Conservation (phyloP, 2,888 invertebrate genomes). For the Amiota minor region DNA sequence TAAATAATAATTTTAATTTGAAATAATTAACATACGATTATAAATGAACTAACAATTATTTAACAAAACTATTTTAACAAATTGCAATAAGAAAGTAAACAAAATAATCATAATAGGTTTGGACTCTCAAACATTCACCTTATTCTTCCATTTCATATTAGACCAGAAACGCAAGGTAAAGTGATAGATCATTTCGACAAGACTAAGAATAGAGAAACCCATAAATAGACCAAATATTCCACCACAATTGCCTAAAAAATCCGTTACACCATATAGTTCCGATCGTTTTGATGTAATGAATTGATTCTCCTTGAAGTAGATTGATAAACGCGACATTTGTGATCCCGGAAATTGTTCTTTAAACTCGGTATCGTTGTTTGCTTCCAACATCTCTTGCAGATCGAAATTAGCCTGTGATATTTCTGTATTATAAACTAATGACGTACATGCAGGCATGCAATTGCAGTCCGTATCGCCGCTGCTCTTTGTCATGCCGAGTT, state of each 20-base stretch:
- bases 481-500: slow-evolving; percentile 34
- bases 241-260: slow-evolving; percentile 81
- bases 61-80: slow-evolving; percentile 9
- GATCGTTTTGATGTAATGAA: slow-evolving; percentile 80
- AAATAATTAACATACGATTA: no score
- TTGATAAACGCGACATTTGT: slow-evolving; percentile 77
- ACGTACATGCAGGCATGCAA: slow-evolving; percentile 71
- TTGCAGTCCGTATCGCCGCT: slow-evolving; percentile 63
- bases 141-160: slow-evolving; percentile 51
- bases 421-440: slow-evolving; percentile 68
- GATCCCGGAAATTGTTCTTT: slow-evolving; percentile 72
- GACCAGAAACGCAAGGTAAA: slow-evolving; percentile 66
- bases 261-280: slow-evolving; percentile 80
- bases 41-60: not conserved
- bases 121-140: not conserved
- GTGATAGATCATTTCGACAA: slow-evolving; percentile 76
- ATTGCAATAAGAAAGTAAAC: not conserved
- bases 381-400: slow-evolving; percentile 63
- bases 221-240: slow-evolving; percentile 77
- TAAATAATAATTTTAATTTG: no score
- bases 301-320: slow-evolving; percentile 83
- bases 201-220: slow-evolving; percentile 70
- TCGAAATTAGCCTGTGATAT: slow-evolving; percentile 70
- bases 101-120: not conserved
- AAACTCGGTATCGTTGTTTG: slow-evolving; percentile 62